A percentile compares a stretch with the other conserved stretches of the same genome.
phyloP scores from a whole-genome alignment of 2,888 invertebrate genomes.

The Cheilosia urbana region DNA sequence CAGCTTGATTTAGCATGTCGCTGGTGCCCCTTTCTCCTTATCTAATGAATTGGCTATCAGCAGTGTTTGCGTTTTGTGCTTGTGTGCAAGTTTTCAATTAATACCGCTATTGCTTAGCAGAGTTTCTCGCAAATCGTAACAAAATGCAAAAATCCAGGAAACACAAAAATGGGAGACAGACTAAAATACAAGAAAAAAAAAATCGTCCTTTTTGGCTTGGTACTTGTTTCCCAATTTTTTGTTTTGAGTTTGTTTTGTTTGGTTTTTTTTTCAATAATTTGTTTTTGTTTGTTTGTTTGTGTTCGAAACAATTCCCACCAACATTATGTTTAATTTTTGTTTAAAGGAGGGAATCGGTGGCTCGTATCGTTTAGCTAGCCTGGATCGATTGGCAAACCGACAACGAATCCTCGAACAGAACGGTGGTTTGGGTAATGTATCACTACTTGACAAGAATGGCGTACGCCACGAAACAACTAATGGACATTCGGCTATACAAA shows the following conservation, averaged over 20 bases:
- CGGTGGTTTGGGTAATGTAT: slow-evolving; percentile 77
- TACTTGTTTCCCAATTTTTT: no score
- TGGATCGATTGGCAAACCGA: slow-evolving; percentile 92
- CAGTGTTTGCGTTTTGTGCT: slow-evolving; percentile 14
- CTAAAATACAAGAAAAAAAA: neutral
- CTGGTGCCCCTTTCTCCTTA: neutral
- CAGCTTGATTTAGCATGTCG: neutral
- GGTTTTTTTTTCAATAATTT: slow-evolving; percentile 14
- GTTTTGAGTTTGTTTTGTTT: slow-evolving; percentile 26
- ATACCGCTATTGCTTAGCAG: slow-evolving; percentile 30
- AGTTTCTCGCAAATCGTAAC: slow-evolving; percentile 26
- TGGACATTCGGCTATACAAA: slow-evolving; percentile 67
- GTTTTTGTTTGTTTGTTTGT: slow-evolving; percentile 40
- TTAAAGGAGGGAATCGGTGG: slow-evolving; percentile 87
- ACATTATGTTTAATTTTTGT: slow-evolving; percentile 71
- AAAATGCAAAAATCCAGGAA: slow-evolving; percentile 70
- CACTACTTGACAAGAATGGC: slow-evolving; percentile 76
- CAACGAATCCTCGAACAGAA: slow-evolving; percentile 91
- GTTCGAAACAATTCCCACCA: slow-evolving; percentile 47
- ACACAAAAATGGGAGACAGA: slow-evolving; percentile 35
- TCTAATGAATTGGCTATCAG: neutral
- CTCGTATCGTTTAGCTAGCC: slow-evolving; percentile 91
- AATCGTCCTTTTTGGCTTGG: no score
- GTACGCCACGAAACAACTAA: slow-evolving; percentile 74
- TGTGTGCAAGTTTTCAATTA: slow-evolving; percentile 11